Base-by-base conservation (phyloP, 1,140 invertebrate genomes). In the Charaxes varanes region DNA sequence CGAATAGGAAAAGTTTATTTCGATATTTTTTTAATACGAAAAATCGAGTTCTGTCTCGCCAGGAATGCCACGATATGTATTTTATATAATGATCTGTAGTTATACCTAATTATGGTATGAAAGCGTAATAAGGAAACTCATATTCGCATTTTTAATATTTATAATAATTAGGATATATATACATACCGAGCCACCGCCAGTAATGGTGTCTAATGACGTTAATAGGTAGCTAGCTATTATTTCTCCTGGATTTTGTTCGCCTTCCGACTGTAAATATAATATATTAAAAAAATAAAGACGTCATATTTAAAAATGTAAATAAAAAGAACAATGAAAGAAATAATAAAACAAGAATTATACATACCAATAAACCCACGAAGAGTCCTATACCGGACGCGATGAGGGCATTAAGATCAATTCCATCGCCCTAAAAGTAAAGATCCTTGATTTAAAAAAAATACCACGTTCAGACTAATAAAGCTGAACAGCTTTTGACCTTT, bases 361-460 rank as follows among this genome's bases (percentile, higher is more conserved):
- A 22, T 58, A 77, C 76, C 66, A 82, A 40, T 43, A 83, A 57
- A 12, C 79, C 79, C 15, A 70, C 72, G 17, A 83, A 83, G 4
- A 83, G 43, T 14, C 79, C 79, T 13, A 83, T 42, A n/a, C 56
- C 76, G 28, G 79, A 77, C 12, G 70, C 72, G 28, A 83, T 77
- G 0, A 83, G 38, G 16, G 51, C 48, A 14, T 83, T 83, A 4
- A 83, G 18, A 43, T 83, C 79, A 21, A 83, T 54, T 14, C 76
- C 76, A 33, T 80, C 79, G n/a, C 79, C 79, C 79, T 80, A 35
- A 43, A 77, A 81, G 26, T n/a, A n/a, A 31, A 26, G n/a, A n/a
- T 31, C 12, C 0, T 17, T 16, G 18, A 22, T 14, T 12, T 6
- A 16, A 30, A 2, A 13, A n/a, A 44, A 18, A 24, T 30, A 6